Percentiles rank a stretch among this genome's conserved stretches.
phyloP scores from a whole-genome alignment of 2,113 vertebrate genomes.

The Plecotus auritus region DNA sequence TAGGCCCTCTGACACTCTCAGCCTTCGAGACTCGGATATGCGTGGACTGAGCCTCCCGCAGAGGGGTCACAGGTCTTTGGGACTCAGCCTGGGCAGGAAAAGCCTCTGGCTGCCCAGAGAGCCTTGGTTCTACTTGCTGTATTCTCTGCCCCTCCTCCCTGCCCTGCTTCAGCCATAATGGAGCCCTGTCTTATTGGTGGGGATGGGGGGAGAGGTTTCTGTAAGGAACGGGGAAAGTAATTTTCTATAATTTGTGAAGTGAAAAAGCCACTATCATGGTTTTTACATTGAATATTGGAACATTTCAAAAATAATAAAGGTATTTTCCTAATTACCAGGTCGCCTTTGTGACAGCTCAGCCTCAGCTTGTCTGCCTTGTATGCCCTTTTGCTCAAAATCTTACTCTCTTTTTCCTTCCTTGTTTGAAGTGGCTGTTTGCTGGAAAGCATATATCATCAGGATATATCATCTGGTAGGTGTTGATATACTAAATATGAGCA shows the following conservation, averaged over 20 bases:
- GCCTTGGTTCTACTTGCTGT: not conserved
- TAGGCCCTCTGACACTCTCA: not conserved
- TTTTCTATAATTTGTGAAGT: slow-evolving; percentile 55
- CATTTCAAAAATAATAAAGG: slow-evolving; percentile 68
- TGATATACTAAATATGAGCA: not conserved
- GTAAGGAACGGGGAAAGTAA: not conserved
- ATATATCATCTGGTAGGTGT: not conserved
- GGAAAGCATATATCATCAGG: not conserved
- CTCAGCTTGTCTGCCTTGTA: not conserved
- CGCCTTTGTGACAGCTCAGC: not conserved
- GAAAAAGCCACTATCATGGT: slow-evolving; percentile 12
- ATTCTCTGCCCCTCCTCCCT: not conserved
- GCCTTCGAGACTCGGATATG: not conserved
- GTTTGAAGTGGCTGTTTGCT: not conserved
- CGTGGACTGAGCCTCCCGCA: not conserved
- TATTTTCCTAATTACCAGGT: slow-evolving; percentile 54
- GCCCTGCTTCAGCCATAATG: not conserved
- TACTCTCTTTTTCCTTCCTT: not conserved
- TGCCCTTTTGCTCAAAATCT: not conserved
- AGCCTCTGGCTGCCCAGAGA: not conserved
- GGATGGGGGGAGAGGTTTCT: not conserved
- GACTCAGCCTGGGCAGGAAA: not conserved
- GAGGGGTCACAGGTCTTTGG: not conserved
- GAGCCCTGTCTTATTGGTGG: not conserved
- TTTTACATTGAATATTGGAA: slow-evolving; percentile 44